Evolutionary conservation across 2,888 invertebrate genomes (phyloP).

Genomic region (Troides helena): DNA sequence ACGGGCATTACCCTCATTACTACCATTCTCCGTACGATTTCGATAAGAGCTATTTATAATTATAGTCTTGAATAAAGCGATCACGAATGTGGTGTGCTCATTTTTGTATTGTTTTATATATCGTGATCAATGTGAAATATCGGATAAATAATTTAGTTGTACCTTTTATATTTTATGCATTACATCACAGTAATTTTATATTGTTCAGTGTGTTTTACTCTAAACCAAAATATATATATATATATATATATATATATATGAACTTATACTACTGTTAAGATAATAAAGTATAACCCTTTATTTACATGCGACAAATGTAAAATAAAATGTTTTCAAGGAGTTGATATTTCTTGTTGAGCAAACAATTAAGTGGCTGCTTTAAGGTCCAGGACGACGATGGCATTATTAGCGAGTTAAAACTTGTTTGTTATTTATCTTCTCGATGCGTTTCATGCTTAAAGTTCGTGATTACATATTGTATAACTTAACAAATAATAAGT

Average conservation of each 20-base stretch:
- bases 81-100: constrained; percentile 27
- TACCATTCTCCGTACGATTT: constrained; percentile 3
- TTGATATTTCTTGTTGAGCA: not conserved
- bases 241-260: no score
- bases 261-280: no score
- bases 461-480: not conserved
- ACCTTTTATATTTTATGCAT: no score
- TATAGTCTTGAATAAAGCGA: constrained; percentile 15
- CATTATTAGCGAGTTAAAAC: not conserved
- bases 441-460: not conserved
- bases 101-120: constrained; percentile 27
- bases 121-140: not conserved
- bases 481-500: not conserved
- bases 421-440: not conserved
- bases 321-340: not conserved
- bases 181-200: no score
- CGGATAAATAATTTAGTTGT: not conserved
- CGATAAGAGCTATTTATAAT: constrained; percentile 26
- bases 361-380: not conserved
- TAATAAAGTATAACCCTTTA: no score
- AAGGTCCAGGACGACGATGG: not conserved
- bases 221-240: no score
- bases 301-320: no score
- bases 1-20: constrained; percentile 19
- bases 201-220: no score